Percentiles rank a stretch among this genome's conserved stretches.
Evolutionary conservation across 2,888 invertebrate genomes (phyloP).

Genomic region (Parnassius apollo): DNA sequence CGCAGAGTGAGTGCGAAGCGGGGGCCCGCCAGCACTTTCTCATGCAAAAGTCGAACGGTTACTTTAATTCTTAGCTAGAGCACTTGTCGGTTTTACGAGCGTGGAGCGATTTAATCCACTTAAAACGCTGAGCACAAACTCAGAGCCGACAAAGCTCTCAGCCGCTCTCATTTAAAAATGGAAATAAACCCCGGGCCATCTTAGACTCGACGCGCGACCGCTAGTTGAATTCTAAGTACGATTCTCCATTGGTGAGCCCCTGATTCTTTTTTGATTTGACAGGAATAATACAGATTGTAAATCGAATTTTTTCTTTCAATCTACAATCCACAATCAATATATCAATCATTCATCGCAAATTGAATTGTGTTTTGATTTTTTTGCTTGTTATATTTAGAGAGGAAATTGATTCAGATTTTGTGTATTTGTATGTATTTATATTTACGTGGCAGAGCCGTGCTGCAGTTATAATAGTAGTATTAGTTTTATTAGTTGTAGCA

Average conservation of each 20-base stretch:
- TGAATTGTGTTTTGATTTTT: constrained; percentile 3
- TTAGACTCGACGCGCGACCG: constrained; percentile 70
- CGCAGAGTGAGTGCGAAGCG: constrained; percentile 66
- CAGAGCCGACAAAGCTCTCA: constrained; percentile 80
- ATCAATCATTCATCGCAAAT: constrained; percentile 14
- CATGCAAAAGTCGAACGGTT: constrained; percentile 81
- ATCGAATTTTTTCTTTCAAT: constrained; percentile 11
- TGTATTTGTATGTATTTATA: too few species aligned
- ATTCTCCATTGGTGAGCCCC: constrained; percentile 61
- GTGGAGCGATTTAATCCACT: constrained; percentile 82
- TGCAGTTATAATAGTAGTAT: too few species aligned
- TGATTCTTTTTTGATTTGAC: constrained; percentile 59
- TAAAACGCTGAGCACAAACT: constrained; percentile 81
- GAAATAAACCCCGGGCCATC: constrained; percentile 79
- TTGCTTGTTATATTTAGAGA: neutral
- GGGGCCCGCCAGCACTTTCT: constrained; percentile 73
- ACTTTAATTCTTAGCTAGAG: constrained; percentile 79
- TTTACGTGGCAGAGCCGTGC: too few species aligned
- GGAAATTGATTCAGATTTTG: neutral
- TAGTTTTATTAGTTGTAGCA: too few species aligned
- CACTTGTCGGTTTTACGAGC: constrained; percentile 82
- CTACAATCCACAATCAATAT: constrained; percentile 7
- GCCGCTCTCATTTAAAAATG: constrained; percentile 81
- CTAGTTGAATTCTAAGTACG: constrained; percentile 76
- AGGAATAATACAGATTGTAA: constrained; percentile 27